Conservation (phyloP, 1,140 invertebrate species). For the Halesus radiatus region DNA sequence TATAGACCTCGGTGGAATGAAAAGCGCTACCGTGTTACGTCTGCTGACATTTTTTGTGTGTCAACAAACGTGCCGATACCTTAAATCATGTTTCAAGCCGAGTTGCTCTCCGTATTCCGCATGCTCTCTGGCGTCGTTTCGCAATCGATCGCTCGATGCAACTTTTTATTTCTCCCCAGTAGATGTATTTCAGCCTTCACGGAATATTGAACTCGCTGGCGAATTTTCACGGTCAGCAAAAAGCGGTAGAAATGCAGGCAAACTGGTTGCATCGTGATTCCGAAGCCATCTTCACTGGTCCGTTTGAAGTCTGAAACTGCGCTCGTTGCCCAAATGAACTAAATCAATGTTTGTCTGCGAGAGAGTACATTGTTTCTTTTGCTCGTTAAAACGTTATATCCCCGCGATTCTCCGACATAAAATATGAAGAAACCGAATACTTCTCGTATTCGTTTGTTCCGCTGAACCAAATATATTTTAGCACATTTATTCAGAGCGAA, state of each 20-base stretch:
- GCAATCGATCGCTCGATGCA: conserved; percentile 2
- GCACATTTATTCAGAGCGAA: no score
- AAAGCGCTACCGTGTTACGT: not conserved
- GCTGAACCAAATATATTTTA: not conserved
- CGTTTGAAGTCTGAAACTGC: not conserved
- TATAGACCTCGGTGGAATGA: no score
- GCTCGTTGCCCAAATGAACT: not conserved
- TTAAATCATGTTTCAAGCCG: not conserved
- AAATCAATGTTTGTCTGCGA: conserved; percentile 16
- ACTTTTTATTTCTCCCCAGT: conserved; percentile 12
- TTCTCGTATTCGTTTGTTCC: not conserved
- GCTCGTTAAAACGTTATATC: not conserved
- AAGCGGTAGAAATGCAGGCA: conserved; percentile 37
- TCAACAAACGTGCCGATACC: not conserved
- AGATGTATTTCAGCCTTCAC: conserved; percentile 1
- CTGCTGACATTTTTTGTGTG: not conserved
- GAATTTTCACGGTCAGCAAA: conserved; percentile 28
- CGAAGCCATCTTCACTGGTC: not conserved
- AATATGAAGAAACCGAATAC: not conserved
- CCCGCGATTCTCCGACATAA: not conserved
- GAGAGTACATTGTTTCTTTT: not conserved
- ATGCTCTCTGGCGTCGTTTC: conserved; percentile 7
- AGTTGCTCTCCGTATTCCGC: not conserved
- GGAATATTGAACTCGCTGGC: conserved; percentile 18
- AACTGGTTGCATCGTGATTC: conserved; percentile 23